Evolutionary conservation across 2,888 invertebrate genomes (phyloP).

Genomic region (Ennomos erosarius): DNA sequence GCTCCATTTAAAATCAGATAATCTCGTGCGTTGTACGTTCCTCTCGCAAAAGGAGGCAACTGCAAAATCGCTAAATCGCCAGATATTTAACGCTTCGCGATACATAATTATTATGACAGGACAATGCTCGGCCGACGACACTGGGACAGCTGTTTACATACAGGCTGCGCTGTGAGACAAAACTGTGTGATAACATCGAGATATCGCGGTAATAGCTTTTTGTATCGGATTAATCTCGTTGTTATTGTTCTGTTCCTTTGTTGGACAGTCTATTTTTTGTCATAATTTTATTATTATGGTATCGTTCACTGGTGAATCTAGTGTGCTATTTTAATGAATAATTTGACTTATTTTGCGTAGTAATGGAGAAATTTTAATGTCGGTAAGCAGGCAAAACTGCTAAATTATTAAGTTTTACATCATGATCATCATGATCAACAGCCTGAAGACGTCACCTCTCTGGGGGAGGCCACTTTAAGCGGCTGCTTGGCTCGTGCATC

Average conservation of each 20-base stretch:
- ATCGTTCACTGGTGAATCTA: neutral
- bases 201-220: constrained; percentile 47
- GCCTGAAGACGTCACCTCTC: too few species aligned
- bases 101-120: constrained; percentile 80
- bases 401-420: too few species aligned
- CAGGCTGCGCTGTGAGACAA: constrained; percentile 33
- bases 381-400: too few species aligned
- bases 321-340: too few species aligned
- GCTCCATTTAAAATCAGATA: constrained; percentile 31
- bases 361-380: neutral
- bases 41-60: constrained; percentile 53
- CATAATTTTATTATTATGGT: constrained; percentile 7
- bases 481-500: too few species aligned
- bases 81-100: constrained; percentile 70
- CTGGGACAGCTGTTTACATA: constrained; percentile 59
- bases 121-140: constrained; percentile 64
- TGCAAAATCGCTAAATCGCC: constrained; percentile 48
- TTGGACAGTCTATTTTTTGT: constrained; percentile 33
- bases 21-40: constrained; percentile 22
- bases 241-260: constrained; percentile 56
- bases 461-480: too few species aligned
- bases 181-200: constrained; percentile 59
- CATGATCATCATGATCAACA: too few species aligned
- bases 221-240: constrained; percentile 63
- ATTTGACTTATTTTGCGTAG: neutral